These are phyloP conservation scores for Folsomia manolachei DNA, from an alignment of 2,888 invertebrate genomes.

Conservation along the genomic window DNA sequence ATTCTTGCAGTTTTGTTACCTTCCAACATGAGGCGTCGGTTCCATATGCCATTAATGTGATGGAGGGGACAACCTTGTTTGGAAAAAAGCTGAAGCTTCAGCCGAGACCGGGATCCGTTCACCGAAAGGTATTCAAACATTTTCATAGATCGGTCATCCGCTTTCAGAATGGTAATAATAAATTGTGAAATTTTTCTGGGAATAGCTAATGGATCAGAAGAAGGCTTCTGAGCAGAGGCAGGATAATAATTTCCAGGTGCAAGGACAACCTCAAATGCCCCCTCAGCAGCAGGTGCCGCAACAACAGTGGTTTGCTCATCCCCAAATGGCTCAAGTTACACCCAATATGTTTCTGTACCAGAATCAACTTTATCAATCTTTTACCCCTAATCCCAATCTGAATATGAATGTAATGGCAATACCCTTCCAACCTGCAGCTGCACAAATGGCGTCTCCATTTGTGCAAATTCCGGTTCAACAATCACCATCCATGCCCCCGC, in stretches of 20 bases:
- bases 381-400: conserved; percentile 41
- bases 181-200: conserved; percentile 6
- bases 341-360: conserved; percentile 50
- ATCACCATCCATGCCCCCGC: conserved; percentile 21
- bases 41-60: conserved; percentile 49
- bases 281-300: conserved; percentile 37
- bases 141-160: neutral
- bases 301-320: conserved; percentile 39
- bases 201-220: conserved; percentile 49
- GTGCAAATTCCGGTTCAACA: conserved; percentile 45
- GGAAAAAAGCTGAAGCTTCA: conserved; percentile 49
- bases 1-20: neutral
- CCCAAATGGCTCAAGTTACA: conserved; percentile 50
- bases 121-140: conserved; percentile 45
- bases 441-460: conserved; percentile 25
- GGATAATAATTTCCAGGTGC: conserved; percentile 9
- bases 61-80: conserved; percentile 50
- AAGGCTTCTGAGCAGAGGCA: conserved; percentile 40
- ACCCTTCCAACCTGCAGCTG: conserved; percentile 43
- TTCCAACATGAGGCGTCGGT: conserved; percentile 46
- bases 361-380: conserved; percentile 49
- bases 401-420: conserved; percentile 47
- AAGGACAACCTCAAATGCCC: conserved; percentile 11
- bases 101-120: conserved; percentile 49
- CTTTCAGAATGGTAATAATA: neutral